Conservation (phyloP, 1,140 invertebrate genomes). For the Drosophila equinoxialis region DNA sequence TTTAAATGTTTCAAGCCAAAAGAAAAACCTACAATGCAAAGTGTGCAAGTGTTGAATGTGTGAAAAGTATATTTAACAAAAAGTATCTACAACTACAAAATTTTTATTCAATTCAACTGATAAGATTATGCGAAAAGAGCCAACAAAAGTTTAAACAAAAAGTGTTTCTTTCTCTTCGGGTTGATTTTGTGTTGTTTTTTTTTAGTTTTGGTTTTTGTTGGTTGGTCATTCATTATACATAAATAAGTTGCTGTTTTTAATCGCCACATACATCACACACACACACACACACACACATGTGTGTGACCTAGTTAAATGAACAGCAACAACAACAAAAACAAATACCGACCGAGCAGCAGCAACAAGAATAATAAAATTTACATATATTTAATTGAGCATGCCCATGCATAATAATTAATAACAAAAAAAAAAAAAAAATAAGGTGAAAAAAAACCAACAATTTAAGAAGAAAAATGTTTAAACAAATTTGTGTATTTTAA, state of each 20-base stretch:
- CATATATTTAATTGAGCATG: constrained; percentile 55
- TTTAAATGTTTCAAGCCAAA: background rate
- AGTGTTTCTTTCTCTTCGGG: constrained; percentile 37
- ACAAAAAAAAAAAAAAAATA: constrained; percentile 31
- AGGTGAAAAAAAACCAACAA: constrained; percentile 53
- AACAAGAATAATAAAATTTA: constrained; percentile 67
- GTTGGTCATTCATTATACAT: constrained; percentile 39
- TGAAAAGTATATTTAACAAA: constrained; percentile 2
- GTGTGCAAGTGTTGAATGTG: background rate
- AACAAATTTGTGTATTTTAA: constrained; percentile 49
- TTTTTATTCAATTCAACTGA: constrained; percentile 10
- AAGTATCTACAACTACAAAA: constrained; percentile 20
- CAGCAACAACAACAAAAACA: constrained; percentile 55
- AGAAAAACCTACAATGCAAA: background rate
- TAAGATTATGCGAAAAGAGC: constrained; percentile 12
- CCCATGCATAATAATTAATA: constrained; percentile 72
- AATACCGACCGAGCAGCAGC: background rate
- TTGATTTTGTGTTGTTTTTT: background rate
- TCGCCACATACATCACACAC: no score
- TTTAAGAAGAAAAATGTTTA: constrained; percentile 56
- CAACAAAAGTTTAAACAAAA: constrained; percentile 48
- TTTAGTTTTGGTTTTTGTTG: constrained; percentile 39
- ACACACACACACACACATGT: constrained; percentile 70
- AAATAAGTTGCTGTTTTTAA: constrained; percentile 69
- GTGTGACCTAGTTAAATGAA: constrained; percentile 71